A percentile compares a stretch with the other conserved stretches of the same genome.
phyloP scores from a whole-genome alignment of 2,888 invertebrate genomes.

The Torymus auratus region DNA sequence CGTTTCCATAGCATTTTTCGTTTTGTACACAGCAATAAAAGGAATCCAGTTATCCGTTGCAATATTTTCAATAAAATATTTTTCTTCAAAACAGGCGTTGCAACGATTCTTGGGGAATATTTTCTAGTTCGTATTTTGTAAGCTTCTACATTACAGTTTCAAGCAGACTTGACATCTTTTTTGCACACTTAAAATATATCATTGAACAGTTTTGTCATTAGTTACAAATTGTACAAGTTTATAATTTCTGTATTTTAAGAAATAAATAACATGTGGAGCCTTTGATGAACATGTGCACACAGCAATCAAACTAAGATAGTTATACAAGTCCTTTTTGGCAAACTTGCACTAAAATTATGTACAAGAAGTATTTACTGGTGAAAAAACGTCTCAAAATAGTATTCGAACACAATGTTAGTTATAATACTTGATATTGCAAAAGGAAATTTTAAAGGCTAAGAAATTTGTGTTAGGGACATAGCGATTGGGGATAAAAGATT shows the following conservation, averaged over 20 bases:
- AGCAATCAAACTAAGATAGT: conserved; percentile 49
- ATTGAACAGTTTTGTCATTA: conserved; percentile 37
- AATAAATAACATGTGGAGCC: conserved; percentile 48
- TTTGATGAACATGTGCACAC: conserved; percentile 53
- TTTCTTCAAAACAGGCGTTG: conserved; percentile 42
- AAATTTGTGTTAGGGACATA: background rate
- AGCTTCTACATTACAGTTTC: conserved; percentile 46
- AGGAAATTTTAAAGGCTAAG: background rate
- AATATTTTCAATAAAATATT: conserved; percentile 48
- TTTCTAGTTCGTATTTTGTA: conserved; percentile 46
- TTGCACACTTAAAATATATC: conserved; percentile 42
- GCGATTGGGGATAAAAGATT: background rate
- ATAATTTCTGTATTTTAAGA: conserved; percentile 25
- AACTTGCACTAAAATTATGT: conserved; percentile 57
- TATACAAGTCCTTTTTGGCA: conserved; percentile 49
- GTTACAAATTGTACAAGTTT: conserved; percentile 53
- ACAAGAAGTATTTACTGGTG: conserved; percentile 50
- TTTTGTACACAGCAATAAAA: conserved; percentile 54
- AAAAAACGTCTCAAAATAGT: conserved; percentile 49
- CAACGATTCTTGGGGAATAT: conserved; percentile 47
- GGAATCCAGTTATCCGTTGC: conserved; percentile 38
- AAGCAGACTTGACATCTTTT: conserved; percentile 47
- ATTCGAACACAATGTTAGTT: background rate
- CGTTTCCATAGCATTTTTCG: conserved; percentile 40
- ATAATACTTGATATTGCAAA: background rate